Evolutionary conservation across 2,888 invertebrate genomes (phyloP).

Genomic region (Oligia latruncula): DNA sequence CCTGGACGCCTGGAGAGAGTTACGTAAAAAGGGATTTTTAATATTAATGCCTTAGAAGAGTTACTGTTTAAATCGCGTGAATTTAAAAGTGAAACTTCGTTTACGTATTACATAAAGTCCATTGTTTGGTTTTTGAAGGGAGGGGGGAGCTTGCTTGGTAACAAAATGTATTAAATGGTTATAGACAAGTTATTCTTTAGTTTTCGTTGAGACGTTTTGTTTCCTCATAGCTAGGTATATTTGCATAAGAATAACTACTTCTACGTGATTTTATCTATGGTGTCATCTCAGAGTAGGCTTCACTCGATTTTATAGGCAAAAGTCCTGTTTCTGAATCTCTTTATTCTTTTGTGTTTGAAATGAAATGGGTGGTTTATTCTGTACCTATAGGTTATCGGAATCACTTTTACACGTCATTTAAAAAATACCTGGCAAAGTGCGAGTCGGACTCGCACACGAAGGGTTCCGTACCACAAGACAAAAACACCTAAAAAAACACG

Average conservation of each 20-base stretch:
- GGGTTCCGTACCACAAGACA: too few relatives aligned
- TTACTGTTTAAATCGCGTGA: not conserved
- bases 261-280: not conserved
- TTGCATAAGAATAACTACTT: not conserved
- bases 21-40: constrained; percentile 43
- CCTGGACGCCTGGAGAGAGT: constrained; percentile 67
- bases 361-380: not conserved
- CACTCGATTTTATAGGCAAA: not conserved
- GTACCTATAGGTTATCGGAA: not conserved
- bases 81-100: constrained; percentile 16
- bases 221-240: not conserved
- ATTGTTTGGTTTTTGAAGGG: constrained; percentile 19
- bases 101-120: constrained; percentile 32
- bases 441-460: too few relatives aligned
- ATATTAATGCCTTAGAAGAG: constrained; percentile 12
- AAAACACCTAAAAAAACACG: too few relatives aligned
- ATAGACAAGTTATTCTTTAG: not conserved
- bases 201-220: not conserved
- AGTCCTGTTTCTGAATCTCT: not conserved
- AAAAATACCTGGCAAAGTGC: too few relatives aligned
- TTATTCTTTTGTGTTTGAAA: not conserved
- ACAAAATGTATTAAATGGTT: not conserved
- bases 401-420: not conserved
- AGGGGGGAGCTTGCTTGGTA: not conserved
- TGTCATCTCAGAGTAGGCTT: not conserved